Evolutionary conservation across 2,888 invertebrate genomes (phyloP).

Genomic region (Tyria jacobaeae): DNA sequence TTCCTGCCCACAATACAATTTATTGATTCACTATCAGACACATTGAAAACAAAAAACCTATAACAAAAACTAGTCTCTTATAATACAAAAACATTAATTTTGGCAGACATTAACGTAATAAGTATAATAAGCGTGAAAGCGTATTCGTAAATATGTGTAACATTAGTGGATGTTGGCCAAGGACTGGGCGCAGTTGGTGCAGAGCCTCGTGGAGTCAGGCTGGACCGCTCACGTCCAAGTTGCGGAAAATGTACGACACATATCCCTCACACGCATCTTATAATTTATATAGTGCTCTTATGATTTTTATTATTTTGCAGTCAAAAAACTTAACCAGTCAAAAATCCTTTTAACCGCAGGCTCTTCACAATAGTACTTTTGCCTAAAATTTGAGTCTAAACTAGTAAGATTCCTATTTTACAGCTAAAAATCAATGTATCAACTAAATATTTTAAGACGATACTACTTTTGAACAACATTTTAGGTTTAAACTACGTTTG

Average conservation of each 20-base stretch:
- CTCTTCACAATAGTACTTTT: too few relatives aligned
- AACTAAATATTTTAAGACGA: too few relatives aligned
- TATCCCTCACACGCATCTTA: conserved; percentile 57
- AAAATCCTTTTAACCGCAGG: too few relatives aligned
- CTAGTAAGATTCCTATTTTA: too few relatives aligned
- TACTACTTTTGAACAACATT: too few relatives aligned
- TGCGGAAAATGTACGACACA: conserved; percentile 86
- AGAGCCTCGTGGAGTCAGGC: conserved; percentile 94
- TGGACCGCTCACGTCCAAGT: conserved; percentile 94
- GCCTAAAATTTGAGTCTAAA: too few relatives aligned
- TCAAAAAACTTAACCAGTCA: too few relatives aligned
- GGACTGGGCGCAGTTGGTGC: conserved; percentile 95
- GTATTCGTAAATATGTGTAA: conserved; percentile 69
- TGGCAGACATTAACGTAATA: conserved; percentile 32
- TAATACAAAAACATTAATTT: background rate
- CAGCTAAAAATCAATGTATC: too few relatives aligned
- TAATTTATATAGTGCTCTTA: conserved; percentile 40
- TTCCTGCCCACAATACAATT: too few relatives aligned
- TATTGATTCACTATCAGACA: background rate
- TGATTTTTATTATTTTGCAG: too few relatives aligned
- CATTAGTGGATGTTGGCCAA: conserved; percentile 85
- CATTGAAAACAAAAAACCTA: background rate
- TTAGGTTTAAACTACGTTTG: too few relatives aligned
- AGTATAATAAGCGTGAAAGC: conserved; percentile 46
- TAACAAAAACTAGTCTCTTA: background rate